Evolutionary conservation across 37 sponge, comb jelly and placozoan genomes (phyloP).

Genomic region (Halisarca cf. caerulea): DNA sequence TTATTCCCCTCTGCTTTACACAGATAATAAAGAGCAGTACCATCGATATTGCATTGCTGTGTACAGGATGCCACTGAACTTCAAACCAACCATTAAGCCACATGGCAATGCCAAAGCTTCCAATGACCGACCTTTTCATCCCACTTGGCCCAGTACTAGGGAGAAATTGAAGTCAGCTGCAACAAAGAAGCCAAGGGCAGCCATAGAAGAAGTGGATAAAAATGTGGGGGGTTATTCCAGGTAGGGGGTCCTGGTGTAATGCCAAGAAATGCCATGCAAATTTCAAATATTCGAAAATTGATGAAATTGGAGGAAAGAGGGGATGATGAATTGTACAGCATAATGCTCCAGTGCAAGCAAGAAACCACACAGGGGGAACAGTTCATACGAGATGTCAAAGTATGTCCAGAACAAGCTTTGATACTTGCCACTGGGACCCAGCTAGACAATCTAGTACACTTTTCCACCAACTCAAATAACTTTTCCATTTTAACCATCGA

Average conservation of each 20-base stretch:
- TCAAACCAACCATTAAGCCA: conserved; percentile 16
- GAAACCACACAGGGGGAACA: background rate
- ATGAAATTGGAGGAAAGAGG: no score
- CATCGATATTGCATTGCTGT: no score
- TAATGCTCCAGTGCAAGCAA: conserved; percentile 12
- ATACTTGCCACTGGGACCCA: conserved; percentile 17
- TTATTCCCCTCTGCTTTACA: no score
- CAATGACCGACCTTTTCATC: conserved; percentile 30
- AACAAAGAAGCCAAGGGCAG: conserved; percentile 26
- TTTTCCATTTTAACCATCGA: conserved; percentile 12
- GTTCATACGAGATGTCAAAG: conserved; percentile 31
- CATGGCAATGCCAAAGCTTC: conserved; percentile 37
- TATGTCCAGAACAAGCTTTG: conserved; percentile 32
- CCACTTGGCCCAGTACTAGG: conserved; percentile 33
- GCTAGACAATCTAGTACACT: conserved; percentile 5
- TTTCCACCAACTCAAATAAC: background rate
- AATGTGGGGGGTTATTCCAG: conserved; percentile 23
- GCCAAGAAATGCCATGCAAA: conserved; percentile 43
- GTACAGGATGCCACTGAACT: conserved; percentile 27
- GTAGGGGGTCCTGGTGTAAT: conserved; percentile 28
- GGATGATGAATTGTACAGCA: no score
- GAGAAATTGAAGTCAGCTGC: no score
- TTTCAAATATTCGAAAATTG: no score
- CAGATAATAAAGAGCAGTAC: no score
- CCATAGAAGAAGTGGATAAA: conserved; percentile 1